Percentiles rank a stretch among this genome's conserved stretches.
phyloP scores from a whole-genome alignment of 2,888 invertebrate species.

The Listrodromus nycthemerus region DNA sequence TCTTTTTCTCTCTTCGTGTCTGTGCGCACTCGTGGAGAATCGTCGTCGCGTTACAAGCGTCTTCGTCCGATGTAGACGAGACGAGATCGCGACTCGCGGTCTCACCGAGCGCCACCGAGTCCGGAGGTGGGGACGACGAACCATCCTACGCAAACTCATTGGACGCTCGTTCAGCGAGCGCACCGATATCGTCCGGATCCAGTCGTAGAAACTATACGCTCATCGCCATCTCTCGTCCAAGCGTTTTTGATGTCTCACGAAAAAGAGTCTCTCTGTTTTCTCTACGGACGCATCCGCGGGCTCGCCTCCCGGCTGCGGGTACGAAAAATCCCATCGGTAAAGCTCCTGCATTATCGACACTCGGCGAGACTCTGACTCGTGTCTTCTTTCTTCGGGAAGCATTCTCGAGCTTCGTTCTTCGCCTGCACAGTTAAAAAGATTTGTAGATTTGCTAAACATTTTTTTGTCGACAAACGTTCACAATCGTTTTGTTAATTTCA shows the following conservation, averaged over 20 bases:
- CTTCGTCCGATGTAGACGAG: background rate
- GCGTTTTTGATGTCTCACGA: background rate
- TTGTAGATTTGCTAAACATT: too few relatives aligned
- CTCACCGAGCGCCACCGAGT: conserved; percentile 16
- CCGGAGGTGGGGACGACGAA: conserved; percentile 46
- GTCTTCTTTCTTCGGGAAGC: background rate
- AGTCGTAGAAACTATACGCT: conserved; percentile 31
- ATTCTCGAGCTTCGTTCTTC: background rate
- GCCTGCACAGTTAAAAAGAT: background rate
- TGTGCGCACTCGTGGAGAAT: conserved; percentile 3
- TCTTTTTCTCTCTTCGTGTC: background rate
- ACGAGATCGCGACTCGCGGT: conserved; percentile 50
- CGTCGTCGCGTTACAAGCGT: conserved; percentile 12
- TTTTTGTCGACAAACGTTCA: too few relatives aligned
- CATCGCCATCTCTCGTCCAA: conserved; percentile 50
- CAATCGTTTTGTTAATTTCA: too few relatives aligned
- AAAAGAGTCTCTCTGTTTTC: conserved; percentile 28
- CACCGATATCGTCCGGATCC: background rate
- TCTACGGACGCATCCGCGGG: conserved; percentile 13
- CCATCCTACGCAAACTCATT: conserved; percentile 71
- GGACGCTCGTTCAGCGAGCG: conserved; percentile 31
- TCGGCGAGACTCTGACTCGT: background rate
- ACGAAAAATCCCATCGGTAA: conserved; percentile 40
- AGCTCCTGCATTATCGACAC: conserved; percentile 57
- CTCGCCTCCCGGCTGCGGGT: conserved; percentile 36